Evolutionary conservation across 2,888 invertebrate genomes (phyloP).

Genomic region (Agrochola macilenta): DNA sequence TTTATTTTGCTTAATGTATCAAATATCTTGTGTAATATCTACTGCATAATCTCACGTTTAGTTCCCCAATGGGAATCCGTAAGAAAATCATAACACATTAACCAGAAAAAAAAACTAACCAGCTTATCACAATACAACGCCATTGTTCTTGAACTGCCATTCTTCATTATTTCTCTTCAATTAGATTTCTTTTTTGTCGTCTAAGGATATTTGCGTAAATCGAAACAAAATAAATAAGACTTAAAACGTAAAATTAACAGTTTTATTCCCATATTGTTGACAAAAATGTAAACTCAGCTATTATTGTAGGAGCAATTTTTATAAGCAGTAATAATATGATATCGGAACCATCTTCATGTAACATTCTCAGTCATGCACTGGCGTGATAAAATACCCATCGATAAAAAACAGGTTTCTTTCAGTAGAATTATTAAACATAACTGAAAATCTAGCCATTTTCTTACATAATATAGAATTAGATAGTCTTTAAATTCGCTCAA

Average conservation of each 20-base stretch:
- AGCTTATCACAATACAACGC: conserved; percentile 17
- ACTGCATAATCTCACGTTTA: conserved; percentile 3
- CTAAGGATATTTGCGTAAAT: not conserved
- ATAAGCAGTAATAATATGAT: conserved; percentile 14
- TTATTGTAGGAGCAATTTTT: not conserved
- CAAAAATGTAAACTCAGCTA: conserved; percentile 7
- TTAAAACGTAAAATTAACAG: conserved; percentile 25
- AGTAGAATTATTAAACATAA: conserved; percentile 44
- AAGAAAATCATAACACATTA: conserved; percentile 18
- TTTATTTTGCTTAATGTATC: not conserved
- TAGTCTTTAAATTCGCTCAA: conserved; percentile 52
- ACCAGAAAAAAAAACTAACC: conserved; percentile 5
- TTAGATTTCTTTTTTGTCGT: not conserved
- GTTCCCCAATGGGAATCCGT: too few relatives aligned
- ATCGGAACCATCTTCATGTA: conserved; percentile 4
- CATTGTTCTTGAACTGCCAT: conserved; percentile 9
- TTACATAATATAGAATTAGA: conserved; percentile 35
- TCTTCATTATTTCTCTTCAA: not conserved
- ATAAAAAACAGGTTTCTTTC: conserved; percentile 36
- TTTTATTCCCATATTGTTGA: conserved; percentile 15
- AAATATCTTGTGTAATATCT: not conserved
- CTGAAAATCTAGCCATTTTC: conserved; percentile 45
- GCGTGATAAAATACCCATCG: conserved; percentile 24
- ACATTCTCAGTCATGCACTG: conserved; percentile 29
- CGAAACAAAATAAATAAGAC: conserved; percentile 28